Base-by-base conservation (phyloP, 1,140 invertebrate species). In the Macrobrachium nipponense region DNA sequence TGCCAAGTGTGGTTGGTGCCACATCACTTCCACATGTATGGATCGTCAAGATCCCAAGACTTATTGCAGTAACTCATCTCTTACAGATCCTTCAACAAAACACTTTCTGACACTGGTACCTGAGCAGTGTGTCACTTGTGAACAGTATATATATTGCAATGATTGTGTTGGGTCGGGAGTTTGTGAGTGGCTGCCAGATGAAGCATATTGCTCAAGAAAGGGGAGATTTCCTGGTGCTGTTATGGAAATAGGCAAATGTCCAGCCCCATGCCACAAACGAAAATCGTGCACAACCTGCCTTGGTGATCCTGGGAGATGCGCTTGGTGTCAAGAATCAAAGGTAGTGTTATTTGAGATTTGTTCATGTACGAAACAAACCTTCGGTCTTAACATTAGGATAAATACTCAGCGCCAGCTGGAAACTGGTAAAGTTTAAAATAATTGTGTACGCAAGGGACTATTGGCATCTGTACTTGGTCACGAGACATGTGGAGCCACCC, bases 241-340 rank as follows among this genome's bases (percentile, higher is more conserved):
- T 0, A 90, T 90, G 75, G 91, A 92, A n/a, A 85, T 92, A 0
- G 91, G 92, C 15, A 91, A 94, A 61, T 97, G 96, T 90, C 96
- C 96, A 0, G 91, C 93, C 17, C 94, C 95, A 0, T 97, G 96
- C 90, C 93, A 95, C 88, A 91, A 94, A 88, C 93, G 97, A 17
- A 92, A 90, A 4, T 95, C 95, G 89, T 98, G 97, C 90, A 94
- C 94, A 8, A 93, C 95, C 36, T 99, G 98, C 90, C 91, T 98
- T 17, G 95, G 95, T 82, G 95, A 96, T 88, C 94, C 94, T 64
- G 96, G 96, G 10, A 93, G 96, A 78, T 99, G 98, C 91, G 97
- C 98, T 0, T 99, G 97, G 98, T 98, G 97, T 90, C 96, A 98
- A 90, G 95, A 96, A 61, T 97, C 95, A 0, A 92, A 94, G 66